Base-by-base conservation (phyloP, 1,140 invertebrate species). In the Trichonephila clavipes region DNA sequence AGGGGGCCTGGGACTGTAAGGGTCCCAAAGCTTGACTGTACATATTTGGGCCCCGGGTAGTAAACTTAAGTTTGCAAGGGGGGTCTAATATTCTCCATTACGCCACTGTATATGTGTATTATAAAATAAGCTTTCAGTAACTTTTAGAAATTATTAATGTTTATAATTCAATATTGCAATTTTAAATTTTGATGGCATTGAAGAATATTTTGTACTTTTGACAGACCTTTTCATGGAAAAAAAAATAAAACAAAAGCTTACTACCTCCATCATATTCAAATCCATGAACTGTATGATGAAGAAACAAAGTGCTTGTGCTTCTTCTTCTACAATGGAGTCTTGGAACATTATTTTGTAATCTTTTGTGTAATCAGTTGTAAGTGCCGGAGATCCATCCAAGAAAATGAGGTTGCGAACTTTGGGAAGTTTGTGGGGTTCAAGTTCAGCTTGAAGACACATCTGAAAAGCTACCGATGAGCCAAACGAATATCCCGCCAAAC, bases 401-500 rank as follows among this genome's bases (percentile, higher is more conserved):
- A 99, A 96, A 34, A 96, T 95, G 8, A 97, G 94, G 58, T 95
- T 94, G 77, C 95, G 94, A 64, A 98, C 97, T 81, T 95, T 95
- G n/a, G 96, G 96, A 0, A 97, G 96, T 51, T 96, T 96, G 95
- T 97, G 97, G 16, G 40, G 97, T 97, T 59, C 95, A 95, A 92
- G 91, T 95, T 99, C 98, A 51, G 99, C 95, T 95, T 98, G 97
- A 16, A 97, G 95, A 4, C 97, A 98, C 97, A 99, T 99, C 96
- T 99, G 99, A 95, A 99, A 98, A 7, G 98, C 98, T 16, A 99
- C 97, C 92, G 97, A 97, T 14, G 98, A 97, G 82, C 99, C 99
- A 96, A 98, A 99, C 0, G 99, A 99, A 96, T 99, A 99, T 5
- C 99, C 99, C 62, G 97, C 97, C 66, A 99, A 95, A 34, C 97